Percentiles rank a stretch among this genome's conserved stretches.
phyloP scores from a whole-genome alignment of 2,797 vertebrate species.

The Ibycter americanus region DNA sequence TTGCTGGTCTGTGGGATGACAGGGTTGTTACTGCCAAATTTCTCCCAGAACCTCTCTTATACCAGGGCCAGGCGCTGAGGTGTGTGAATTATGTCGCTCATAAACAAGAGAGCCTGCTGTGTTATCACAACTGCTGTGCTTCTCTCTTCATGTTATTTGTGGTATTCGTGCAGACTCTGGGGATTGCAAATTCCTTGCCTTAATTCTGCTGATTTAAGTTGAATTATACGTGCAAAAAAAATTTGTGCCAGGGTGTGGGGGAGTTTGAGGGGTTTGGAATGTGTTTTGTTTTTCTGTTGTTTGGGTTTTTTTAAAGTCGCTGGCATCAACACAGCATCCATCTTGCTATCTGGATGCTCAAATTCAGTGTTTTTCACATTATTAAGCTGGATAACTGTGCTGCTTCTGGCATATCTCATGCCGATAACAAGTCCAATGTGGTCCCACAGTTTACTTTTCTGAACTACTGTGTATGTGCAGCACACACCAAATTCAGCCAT shows the following conservation, averaged over 20 bases:
- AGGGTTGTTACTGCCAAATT: background rate
- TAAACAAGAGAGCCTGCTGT: background rate
- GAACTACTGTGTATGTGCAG: background rate
- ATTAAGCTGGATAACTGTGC: background rate
- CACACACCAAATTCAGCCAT: background rate
- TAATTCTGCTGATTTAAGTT: background rate
- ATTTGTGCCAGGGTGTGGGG: background rate
- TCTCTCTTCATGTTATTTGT: background rate
- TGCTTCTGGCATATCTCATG: background rate
- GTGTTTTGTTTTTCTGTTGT: background rate
- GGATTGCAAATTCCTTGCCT: background rate
- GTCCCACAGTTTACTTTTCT: background rate
- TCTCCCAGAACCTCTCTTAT: background rate
- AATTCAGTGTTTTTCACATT: background rate
- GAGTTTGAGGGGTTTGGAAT: rapidly evolving
- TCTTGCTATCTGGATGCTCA: background rate
- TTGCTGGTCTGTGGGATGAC: background rate
- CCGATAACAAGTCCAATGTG: background rate
- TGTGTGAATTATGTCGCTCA: background rate
- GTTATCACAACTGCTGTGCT: background rate
- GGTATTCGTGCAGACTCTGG: too few relatives aligned
- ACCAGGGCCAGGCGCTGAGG: background rate
- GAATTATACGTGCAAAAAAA: background rate
- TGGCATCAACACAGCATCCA: background rate
- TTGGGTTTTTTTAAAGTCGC: background rate